Conservation (phyloP, 2,888 invertebrate genomes). For the Scaptomyza tumidula region DNA sequence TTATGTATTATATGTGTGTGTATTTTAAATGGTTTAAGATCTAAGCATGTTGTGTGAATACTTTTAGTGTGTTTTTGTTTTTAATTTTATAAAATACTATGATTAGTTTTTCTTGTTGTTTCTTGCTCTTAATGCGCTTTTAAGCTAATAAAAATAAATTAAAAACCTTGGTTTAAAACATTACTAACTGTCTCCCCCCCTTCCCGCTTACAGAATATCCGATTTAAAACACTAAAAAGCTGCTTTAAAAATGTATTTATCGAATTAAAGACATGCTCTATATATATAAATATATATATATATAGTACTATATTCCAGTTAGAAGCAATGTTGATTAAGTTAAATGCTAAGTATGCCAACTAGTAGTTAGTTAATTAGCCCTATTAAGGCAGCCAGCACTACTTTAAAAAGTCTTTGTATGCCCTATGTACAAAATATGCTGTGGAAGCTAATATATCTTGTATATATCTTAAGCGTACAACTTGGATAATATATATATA, state of each 20-base stretch:
- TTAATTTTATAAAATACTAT: constrained; percentile 51
- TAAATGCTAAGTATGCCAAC: constrained; percentile 62
- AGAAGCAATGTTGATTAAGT: constrained; percentile 61
- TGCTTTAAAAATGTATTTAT: constrained; percentile 42
- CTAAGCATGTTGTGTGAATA: constrained; percentile 70
- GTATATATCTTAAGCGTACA: constrained; percentile 27
- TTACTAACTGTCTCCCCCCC: constrained; percentile 29
- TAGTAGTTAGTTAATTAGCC: constrained; percentile 26
- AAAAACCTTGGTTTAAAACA: too few relatives aligned
- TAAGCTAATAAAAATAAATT: constrained; percentile 73
- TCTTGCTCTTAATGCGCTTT: constrained; percentile 61
- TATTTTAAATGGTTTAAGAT: constrained; percentile 52
- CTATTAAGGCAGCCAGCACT: constrained; percentile 30
- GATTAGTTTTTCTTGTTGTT: constrained; percentile 31
- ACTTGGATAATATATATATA: constrained; percentile 21
- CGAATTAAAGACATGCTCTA: constrained; percentile 28
- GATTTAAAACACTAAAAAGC: constrained; percentile 67
- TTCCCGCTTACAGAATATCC: constrained; percentile 32
- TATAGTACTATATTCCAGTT: too few relatives aligned
- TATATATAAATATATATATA: constrained; percentile 4
- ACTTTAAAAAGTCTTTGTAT: constrained; percentile 57
- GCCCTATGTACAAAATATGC: constrained; percentile 56
- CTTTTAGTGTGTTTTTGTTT: constrained; percentile 44
- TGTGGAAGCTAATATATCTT: constrained; percentile 20
- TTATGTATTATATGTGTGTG: constrained; percentile 32